These are phyloP conservation scores for Drosophila quinaria DNA, from an alignment of 2,888 invertebrate species.

Conservation along the genomic window DNA sequence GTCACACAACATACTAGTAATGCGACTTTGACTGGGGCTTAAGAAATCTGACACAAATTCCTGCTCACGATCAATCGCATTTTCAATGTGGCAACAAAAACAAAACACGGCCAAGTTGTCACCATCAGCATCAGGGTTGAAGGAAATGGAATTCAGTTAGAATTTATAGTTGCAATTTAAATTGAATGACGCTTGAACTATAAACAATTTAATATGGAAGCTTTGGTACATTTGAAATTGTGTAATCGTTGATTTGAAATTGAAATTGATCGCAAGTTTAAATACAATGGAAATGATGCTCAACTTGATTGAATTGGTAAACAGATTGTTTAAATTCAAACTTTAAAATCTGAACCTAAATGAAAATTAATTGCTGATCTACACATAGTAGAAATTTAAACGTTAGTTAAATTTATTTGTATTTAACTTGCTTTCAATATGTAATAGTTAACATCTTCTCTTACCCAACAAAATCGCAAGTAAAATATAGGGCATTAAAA, in stretches of 20 bases:
- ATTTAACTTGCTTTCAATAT: not conserved
- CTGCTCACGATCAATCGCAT: slow-evolving; percentile 21
- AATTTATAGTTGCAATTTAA: slow-evolving; percentile 5
- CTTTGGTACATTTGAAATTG: not conserved
- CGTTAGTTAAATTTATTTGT: not conserved
- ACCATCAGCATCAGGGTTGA: slow-evolving; percentile 6
- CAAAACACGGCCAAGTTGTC: slow-evolving; percentile 11
- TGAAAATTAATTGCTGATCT: no score
- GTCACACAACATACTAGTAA: not conserved
- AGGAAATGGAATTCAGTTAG: not conserved
- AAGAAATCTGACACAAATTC: slow-evolving; percentile 26
- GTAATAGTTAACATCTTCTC: not conserved
- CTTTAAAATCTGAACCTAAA: not conserved
- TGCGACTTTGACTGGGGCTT: slow-evolving; percentile 5
- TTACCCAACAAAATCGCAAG: not conserved
- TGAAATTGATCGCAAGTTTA: not conserved
- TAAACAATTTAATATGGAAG: not conserved
- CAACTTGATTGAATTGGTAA: not conserved
- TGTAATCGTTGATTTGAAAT: not conserved
- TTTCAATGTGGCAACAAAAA: not conserved
- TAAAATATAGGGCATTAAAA: not conserved
- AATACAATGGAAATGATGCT: not conserved
- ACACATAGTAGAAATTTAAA: not conserved
- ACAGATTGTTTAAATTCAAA: not conserved
- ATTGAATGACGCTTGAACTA: not conserved